These are phyloP conservation scores for Melanerpes formicivorus DNA, from an alignment of 2,113 vertebrate species.

Conservation along the genomic window DNA sequence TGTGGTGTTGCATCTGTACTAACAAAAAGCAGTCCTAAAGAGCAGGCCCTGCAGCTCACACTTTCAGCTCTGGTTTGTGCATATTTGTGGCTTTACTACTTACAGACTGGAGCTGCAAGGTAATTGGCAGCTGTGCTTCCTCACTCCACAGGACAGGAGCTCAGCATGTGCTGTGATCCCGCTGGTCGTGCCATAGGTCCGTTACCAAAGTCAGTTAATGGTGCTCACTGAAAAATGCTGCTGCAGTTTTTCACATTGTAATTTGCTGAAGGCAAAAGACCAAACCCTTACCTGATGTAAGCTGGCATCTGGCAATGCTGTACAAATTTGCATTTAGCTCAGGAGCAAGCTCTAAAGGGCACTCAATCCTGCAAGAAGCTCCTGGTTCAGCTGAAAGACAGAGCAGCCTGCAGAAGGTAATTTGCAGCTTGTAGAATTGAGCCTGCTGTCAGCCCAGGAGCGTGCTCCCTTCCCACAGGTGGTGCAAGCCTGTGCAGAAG, in stretches of 20 bases:
- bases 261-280: neutral
- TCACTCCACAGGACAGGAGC: neutral
- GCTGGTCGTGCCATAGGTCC: neutral
- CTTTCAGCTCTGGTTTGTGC: slow-evolving; percentile 63
- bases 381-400: neutral
- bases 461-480: neutral
- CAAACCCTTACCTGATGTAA: neutral
- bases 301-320: neutral
- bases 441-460: fast-evolving
- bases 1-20: slow-evolving; percentile 49
- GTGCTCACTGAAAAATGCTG: slow-evolving; percentile 22
- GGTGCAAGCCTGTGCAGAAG: fast-evolving
- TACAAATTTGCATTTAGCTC: neutral
- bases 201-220: neutral
- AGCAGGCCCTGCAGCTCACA: slow-evolving; percentile 34
- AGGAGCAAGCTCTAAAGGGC: neutral
- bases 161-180: neutral
- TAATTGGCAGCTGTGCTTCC: slow-evolving; percentile 51
- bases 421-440: fast-evolving
- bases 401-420: neutral
- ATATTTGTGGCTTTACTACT: slow-evolving; percentile 64
- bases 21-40: slow-evolving; percentile 43
- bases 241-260: neutral
- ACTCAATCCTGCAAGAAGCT: neutral
- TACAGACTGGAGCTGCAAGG: slow-evolving; percentile 56